Evolutionary conservation across 2,888 invertebrate species (phyloP), one percentile per base, ranked within the genome.

Genomic region (Polydrusus tereticollis): DNA sequence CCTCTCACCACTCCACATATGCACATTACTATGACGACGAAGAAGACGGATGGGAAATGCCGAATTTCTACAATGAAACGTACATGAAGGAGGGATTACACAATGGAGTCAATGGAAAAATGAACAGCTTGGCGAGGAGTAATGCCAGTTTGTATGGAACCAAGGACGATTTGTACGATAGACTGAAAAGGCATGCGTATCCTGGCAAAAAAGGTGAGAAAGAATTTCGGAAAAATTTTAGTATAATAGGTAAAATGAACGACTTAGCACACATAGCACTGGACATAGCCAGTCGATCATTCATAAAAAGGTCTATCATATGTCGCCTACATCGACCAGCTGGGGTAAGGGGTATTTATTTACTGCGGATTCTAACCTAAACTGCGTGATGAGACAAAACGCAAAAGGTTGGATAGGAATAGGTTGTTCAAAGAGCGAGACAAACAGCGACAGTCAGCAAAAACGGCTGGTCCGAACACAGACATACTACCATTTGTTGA

Each of bases 31-130:
- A 97, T 80, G 96, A 97, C 83, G 96, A 97, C 79, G 97, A 97
- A 83, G 97, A 97, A 85, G 97, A 97, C 80, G 97, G 96, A 55
- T 97, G 97, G 97, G 97, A 97, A 84, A 97, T 97, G 97, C 97
- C 97, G 0, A 97, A 97, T 86, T 97, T 97, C 86, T 97, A 97
- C 87, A 96, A 96, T 84, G 97, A 97, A 86, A 96, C 96, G 1
- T 97, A 97, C 83, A 96, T 97, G 96, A 97, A 97, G 87, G 95
- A 95, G 87, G 91, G 95, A 82, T 89, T 96, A 68, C 96, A 96
- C 85, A 95, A 93, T 79, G 93, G 93, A 20, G 91, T 92, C 86
- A 95, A 93, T 79, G 91, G 92, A 86, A 96, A 96, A 86, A 94
- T 95, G 93, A 96, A 96, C 87, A 96, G 96, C 86, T 89, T 96